A percentile compares a stretch with the other conserved stretches of the same genome.
Evolutionary conservation across 2,888 invertebrate species (phyloP).

Genomic region (Cephus pygmeus): DNA sequence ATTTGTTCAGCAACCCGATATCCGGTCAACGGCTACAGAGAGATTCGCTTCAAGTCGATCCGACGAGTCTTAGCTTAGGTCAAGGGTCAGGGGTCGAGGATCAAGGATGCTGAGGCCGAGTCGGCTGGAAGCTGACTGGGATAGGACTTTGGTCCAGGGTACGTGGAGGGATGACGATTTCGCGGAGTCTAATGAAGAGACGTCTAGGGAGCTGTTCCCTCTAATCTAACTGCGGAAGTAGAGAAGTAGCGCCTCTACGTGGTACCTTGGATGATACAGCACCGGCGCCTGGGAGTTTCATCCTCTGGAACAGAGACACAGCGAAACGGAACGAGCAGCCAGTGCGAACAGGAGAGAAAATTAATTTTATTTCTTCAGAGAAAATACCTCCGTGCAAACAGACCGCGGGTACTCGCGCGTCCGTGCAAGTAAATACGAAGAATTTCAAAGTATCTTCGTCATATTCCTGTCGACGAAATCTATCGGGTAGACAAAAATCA

Average conservation of each 20-base stretch:
- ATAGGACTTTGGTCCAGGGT: slow-evolving; percentile 33
- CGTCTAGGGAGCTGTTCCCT: slow-evolving; percentile 59
- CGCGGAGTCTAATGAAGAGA: slow-evolving; percentile 58
- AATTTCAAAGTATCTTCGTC: background rate
- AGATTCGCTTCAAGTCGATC: background rate
- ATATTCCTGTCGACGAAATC: background rate
- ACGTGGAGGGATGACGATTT: slow-evolving; percentile 46
- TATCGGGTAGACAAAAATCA: background rate
- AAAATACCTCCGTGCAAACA: background rate
- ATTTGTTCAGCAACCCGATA: background rate
- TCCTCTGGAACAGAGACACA: background rate
- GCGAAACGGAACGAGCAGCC: background rate
- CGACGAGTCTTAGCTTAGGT: background rate
- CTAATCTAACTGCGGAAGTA: slow-evolving; percentile 56
- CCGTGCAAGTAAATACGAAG: background rate
- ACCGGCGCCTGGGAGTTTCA: slow-evolving; percentile 16
- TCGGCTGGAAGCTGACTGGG: background rate
- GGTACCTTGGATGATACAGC: slow-evolving; percentile 31
- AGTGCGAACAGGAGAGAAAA: slow-evolving; percentile 33
- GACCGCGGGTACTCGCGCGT: background rate
- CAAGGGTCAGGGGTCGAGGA: too few relatives aligned
- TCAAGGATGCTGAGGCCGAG: background rate
- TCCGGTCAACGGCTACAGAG: background rate
- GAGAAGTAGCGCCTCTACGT: slow-evolving; percentile 37
- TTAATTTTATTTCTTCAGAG: slow-evolving; percentile 37